Percentiles rank a stretch among this genome's conserved stretches.
Conservation (phyloP, 2,797 vertebrate genomes). For the Falco naumanni region DNA sequence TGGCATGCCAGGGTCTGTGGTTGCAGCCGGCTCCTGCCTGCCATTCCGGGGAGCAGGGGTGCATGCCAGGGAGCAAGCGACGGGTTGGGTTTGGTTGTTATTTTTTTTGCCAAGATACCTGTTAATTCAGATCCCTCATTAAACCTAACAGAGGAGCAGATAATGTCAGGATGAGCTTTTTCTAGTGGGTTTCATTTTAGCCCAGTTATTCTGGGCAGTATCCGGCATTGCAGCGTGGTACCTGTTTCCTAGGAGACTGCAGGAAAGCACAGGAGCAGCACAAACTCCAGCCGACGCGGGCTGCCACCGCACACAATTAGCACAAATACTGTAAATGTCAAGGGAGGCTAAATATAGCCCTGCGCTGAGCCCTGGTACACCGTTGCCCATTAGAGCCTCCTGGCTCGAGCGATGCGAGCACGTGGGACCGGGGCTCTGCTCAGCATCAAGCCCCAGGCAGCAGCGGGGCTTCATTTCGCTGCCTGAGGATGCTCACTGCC, state of each 20-base stretch:
- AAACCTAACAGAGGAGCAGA: background rate
- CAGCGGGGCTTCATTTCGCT: background rate
- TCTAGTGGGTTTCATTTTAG: background rate
- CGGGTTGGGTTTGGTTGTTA: too few species aligned
- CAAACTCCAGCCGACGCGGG: background rate
- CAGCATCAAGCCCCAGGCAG: fast-evolving
- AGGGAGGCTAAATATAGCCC: constrained; percentile 67
- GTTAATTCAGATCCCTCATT: background rate
- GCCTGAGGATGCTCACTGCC: background rate
- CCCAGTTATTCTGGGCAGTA: constrained; percentile 34
- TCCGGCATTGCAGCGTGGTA: constrained; percentile 56
- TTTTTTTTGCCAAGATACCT: background rate
- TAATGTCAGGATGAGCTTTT: background rate
- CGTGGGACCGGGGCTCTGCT: background rate
- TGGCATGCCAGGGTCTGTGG: background rate
- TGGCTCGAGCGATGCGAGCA: fast-evolving
- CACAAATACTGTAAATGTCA: constrained; percentile 71
- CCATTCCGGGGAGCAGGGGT: background rate
- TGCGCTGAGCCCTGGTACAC: background rate
- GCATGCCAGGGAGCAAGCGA: background rate
- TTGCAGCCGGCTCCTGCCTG: fast-evolving
- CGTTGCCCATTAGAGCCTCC: background rate
- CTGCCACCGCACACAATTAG: constrained; percentile 44
- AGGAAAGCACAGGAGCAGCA: constrained; percentile 25
- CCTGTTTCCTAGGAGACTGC: constrained; percentile 77